phyloP scores from a whole-genome alignment of 1,140 invertebrate genomes.

The Manduca sexta region DNA sequence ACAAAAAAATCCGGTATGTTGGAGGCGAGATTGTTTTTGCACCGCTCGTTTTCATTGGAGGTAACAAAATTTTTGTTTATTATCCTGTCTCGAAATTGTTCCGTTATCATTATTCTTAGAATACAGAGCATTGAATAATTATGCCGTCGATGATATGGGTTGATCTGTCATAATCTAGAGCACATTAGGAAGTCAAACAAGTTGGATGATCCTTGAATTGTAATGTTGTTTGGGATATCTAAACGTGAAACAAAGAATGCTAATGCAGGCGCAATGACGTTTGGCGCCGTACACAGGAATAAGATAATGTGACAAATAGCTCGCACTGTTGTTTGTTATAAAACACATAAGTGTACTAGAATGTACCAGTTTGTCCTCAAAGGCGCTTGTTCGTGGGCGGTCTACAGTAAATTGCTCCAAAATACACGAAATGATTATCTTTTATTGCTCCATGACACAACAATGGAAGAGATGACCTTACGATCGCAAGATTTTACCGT shows the following conservation, averaged over 20 bases:
- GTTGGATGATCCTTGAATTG: slow-evolving; percentile 17
- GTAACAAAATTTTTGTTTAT: slow-evolving; percentile 21
- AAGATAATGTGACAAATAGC: background rate
- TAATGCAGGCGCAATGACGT: background rate
- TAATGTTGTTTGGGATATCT: slow-evolving; percentile 9
- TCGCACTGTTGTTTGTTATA: no score
- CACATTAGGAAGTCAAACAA: slow-evolving; percentile 9
- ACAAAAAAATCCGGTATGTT: slow-evolving; percentile 51
- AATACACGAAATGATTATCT: slow-evolving; percentile 59
- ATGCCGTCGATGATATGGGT: background rate
- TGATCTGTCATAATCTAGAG: background rate
- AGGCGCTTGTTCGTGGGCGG: slow-evolving; percentile 30
- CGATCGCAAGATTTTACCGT: slow-evolving; percentile 27
- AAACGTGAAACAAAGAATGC: slow-evolving; percentile 1
- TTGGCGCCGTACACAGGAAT: background rate
- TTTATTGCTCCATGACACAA: slow-evolving; percentile 47
- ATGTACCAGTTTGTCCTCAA: slow-evolving; percentile 23
- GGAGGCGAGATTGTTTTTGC: slow-evolving; percentile 42
- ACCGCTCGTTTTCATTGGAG: slow-evolving; percentile 19
- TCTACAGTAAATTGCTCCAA: slow-evolving; percentile 48
- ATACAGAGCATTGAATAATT: slow-evolving; percentile 1
- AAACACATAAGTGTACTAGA: background rate
- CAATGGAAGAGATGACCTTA: slow-evolving; percentile 57
- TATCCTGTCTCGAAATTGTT: slow-evolving; percentile 26
- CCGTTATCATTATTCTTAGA: slow-evolving; percentile 37